Conservation (phyloP, 2,888 invertebrate genomes). For the Endomychus coccineus region DNA sequence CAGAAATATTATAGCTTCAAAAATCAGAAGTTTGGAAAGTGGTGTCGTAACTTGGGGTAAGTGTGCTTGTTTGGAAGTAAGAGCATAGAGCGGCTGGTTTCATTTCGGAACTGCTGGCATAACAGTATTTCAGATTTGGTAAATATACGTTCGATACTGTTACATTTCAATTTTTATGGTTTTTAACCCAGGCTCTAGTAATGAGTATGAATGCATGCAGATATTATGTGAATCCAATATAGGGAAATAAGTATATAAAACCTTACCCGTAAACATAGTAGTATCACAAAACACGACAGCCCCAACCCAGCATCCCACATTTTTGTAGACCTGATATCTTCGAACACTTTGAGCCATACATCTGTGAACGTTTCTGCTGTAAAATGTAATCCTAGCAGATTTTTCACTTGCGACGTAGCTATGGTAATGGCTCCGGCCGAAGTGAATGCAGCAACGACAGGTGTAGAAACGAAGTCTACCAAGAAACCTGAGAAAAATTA, state of each 20-base stretch:
- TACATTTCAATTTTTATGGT: no score
- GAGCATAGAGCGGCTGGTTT: no score
- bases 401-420: constrained; percentile 66
- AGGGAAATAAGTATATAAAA: background rate
- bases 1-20: no score
- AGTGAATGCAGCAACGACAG: constrained; percentile 69
- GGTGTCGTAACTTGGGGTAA: no score
- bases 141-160: no score
- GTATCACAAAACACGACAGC: constrained; percentile 51
- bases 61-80: no score
- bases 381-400: constrained; percentile 55
- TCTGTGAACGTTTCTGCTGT: constrained; percentile 55
- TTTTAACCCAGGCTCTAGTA: no score
- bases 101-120: no score
- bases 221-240: constrained; percentile 4
- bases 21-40: no score
- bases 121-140: no score
- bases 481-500: constrained; percentile 52
- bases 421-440: constrained; percentile 71
- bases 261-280: constrained; percentile 57
- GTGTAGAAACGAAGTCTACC: constrained; percentile 65
- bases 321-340: constrained; percentile 49
- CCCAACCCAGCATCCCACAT: constrained; percentile 57
- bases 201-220: no score
- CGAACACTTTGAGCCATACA: constrained; percentile 52